These are phyloP conservation scores for Trachymyrmex cornetzi DNA, from an alignment of 1,140 invertebrate genomes.

Conservation along the genomic window DNA sequence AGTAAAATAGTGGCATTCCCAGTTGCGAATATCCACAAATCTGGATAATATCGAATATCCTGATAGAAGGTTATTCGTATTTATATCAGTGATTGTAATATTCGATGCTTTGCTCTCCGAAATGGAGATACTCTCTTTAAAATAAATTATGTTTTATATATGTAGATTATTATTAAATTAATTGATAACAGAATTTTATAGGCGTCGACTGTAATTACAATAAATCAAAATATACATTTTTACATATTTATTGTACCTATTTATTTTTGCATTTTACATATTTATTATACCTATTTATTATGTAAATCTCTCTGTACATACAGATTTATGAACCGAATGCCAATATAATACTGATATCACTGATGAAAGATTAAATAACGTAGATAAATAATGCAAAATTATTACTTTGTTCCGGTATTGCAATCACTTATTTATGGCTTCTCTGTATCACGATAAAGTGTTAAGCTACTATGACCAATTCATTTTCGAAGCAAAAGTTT, in stretches of 20 bases:
- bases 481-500: not conserved
- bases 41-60: constrained; percentile 17
- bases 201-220: not conserved
- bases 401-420: not conserved
- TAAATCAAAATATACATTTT: not conserved
- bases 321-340: not conserved
- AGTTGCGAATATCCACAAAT: not conserved
- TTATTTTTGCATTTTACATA: not conserved
- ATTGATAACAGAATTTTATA: not conserved
- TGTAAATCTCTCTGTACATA: not conserved
- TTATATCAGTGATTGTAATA: constrained; percentile 11
- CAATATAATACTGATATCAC: not conserved
- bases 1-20: not conserved
- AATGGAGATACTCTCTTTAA: not conserved
- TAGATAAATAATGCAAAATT: constrained; percentile 24
- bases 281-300: not conserved
- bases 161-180: not conserved
- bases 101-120: not conserved
- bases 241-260: not conserved
- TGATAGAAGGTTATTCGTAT: constrained; percentile 3
- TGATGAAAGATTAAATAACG: not conserved
- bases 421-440: constrained; percentile 9
- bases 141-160: not conserved
- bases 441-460: not conserved
- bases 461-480: not conserved